Conservation (phyloP, 1,140 invertebrate genomes). For the Drosophila obscura region DNA sequence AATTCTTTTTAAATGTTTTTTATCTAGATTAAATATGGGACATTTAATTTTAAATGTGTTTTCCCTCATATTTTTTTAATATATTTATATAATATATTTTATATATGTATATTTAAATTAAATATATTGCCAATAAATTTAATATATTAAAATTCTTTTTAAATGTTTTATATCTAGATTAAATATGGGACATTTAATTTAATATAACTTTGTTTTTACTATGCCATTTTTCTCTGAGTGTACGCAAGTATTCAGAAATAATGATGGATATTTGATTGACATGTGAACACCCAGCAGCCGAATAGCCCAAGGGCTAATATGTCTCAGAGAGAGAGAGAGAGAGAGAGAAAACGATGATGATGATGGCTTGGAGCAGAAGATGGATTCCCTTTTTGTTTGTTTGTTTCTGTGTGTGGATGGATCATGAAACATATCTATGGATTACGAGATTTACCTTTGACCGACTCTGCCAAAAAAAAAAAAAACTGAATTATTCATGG, state of each 20-base stretch:
- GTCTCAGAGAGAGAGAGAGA: too few relatives aligned
- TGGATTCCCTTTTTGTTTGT: neutral
- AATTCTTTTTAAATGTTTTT: neutral
- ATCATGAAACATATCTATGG: conserved; percentile 1
- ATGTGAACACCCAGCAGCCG: conserved; percentile 74
- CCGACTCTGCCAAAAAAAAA: neutral
- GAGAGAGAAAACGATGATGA: conserved; percentile 12
- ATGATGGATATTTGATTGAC: conserved; percentile 72
- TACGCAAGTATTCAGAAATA: too few relatives aligned
- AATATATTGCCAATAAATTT: too few relatives aligned
- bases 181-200: too few relatives aligned
- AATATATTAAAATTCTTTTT: too few relatives aligned
- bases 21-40: too few relatives aligned
- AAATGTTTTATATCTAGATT: too few relatives aligned
- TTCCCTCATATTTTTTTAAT: too few relatives aligned
- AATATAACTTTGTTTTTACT: too few relatives aligned
- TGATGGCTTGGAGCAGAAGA: neutral
- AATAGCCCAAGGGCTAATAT: conserved; percentile 56
- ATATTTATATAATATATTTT: too few relatives aligned
- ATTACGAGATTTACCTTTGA: conserved; percentile 9
- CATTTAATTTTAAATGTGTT: too few relatives aligned
- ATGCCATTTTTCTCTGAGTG: too few relatives aligned
- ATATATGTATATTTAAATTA: neutral
- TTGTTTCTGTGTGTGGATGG: neutral
- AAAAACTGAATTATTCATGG: conserved; percentile 15